Evolutionary conservation across 2,888 invertebrate species (phyloP), one percentile per base, ranked within the genome.

Genomic region (Endomychus coccineus): DNA sequence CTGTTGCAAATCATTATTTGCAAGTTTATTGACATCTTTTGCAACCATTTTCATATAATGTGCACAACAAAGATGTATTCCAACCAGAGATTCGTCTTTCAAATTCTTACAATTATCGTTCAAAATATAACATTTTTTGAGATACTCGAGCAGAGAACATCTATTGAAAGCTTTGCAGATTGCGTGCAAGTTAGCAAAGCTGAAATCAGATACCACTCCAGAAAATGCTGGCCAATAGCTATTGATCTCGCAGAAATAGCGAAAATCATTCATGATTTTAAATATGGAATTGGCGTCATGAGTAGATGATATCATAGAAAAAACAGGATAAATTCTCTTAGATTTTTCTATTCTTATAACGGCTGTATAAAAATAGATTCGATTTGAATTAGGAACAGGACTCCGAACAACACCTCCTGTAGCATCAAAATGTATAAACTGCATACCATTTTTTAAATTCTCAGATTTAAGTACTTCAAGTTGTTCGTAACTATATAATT

Each of bases 141-240:
- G 6, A 30, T 30, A 30, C 21, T 21, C 30, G 6, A 6, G 9
- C 6, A 30, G 12, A 1, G 30, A 3, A 21, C 13, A 21, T 6
- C 15, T 30, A 13, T 30, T 30, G 17, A 30, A 30, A 6, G 21
- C 3, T 3, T 30, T 21, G 19, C 21, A 30, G 2, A 14, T 5
- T 2, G 30, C 30, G 21, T 30, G 30, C 7, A 30, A 7, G 19
- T 9, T 30, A 12, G 30, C 30, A 21, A 5, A 30, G 2, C 19
- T 11, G 9, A 30, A 30, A 21, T 30, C 30, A 1, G 4, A 4
- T 9, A 30, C 30, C 2, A 30, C 3, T 19, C 4, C 9, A 2
- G 30, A 30, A 9, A 30, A 30, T 1, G 15, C 21, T 12, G 30
- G 30, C 30, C 30, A 30, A 19, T 17, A 30, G 11, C 17, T 16